Evolutionary conservation across 2,888 invertebrate species (phyloP).

Genomic region (Agriopis marginaria): DNA sequence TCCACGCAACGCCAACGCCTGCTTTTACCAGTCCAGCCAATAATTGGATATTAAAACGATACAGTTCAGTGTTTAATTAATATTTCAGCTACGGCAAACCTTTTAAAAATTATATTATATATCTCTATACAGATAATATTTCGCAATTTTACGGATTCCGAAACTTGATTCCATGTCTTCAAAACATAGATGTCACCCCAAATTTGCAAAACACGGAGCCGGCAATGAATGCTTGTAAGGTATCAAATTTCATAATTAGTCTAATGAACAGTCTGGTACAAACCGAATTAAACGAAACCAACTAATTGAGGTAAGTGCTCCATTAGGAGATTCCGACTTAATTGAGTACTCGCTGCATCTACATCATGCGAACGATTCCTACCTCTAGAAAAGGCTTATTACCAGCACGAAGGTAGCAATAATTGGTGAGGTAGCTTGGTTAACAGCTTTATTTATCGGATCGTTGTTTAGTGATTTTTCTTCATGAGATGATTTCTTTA

Average conservation of each 20-base stretch:
- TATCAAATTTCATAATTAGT: slow-evolving; percentile 2
- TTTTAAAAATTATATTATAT: not conserved
- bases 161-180: not conserved
- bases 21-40: slow-evolving; percentile 4
- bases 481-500: not conserved
- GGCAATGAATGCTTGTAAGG: not conserved
- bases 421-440: not conserved
- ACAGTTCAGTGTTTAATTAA: slow-evolving; percentile 5
- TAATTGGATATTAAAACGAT: slow-evolving; percentile 19
- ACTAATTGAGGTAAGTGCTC: slow-evolving; percentile 27
- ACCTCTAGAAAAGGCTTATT: not conserved
- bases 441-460: not conserved
- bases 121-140: not conserved
- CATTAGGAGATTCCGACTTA: slow-evolving; percentile 23
- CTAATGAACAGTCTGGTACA: slow-evolving; percentile 8
- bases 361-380: slow-evolving; percentile 5
- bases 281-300: slow-evolving; percentile 15
- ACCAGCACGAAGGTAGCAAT: slow-evolving; percentile 5
- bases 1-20: slow-evolving; percentile 15
- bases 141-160: not conserved
- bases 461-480: not conserved
- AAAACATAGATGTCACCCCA: not conserved
- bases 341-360: slow-evolving; percentile 21
- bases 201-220: not conserved
- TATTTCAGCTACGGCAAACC: not conserved